Percentiles rank a stretch among this genome's conserved stretches.
Evolutionary conservation across 2,888 invertebrate genomes (phyloP).

Genomic region (Hydropsyche betteni): DNA sequence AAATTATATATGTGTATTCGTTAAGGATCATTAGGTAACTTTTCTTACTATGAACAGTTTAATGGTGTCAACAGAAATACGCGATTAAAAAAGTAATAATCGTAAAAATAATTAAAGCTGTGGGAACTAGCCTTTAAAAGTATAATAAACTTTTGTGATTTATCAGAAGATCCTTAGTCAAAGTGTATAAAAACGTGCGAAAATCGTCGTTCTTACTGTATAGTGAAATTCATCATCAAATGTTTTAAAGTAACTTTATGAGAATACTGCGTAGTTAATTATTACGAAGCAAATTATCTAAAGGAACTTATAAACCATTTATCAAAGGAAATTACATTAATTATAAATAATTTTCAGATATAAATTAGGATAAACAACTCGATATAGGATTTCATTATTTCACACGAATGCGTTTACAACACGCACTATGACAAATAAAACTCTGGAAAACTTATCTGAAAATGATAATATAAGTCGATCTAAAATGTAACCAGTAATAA

Average conservation of each 20-base stretch:
- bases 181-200: not conserved
- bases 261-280: constrained; percentile 12
- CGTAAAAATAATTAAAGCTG: constrained; percentile 15
- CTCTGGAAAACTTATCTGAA: no score
- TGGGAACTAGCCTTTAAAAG: constrained; percentile 7
- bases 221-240: constrained; percentile 7
- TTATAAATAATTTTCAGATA: constrained; percentile 24
- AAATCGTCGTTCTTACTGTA: not conserved
- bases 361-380: no score
- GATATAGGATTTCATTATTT: no score
- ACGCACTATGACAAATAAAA: no score
- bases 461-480: no score
- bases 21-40: constrained; percentile 11
- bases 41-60: not conserved
- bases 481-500: no score
- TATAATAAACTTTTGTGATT: not conserved
- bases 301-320: constrained; percentile 31
- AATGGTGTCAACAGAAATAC: constrained; percentile 18
- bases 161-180: not conserved
- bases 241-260: constrained; percentile 4
- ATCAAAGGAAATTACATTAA: constrained; percentile 28
- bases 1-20: not conserved
- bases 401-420: no score
- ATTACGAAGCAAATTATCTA: constrained; percentile 29
- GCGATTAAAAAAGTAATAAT: constrained; percentile 27